phyloP scores from a whole-genome alignment of 30 jellyfish, hydroid and myxozoan genomes.

The Aurelia sp. region DNA sequence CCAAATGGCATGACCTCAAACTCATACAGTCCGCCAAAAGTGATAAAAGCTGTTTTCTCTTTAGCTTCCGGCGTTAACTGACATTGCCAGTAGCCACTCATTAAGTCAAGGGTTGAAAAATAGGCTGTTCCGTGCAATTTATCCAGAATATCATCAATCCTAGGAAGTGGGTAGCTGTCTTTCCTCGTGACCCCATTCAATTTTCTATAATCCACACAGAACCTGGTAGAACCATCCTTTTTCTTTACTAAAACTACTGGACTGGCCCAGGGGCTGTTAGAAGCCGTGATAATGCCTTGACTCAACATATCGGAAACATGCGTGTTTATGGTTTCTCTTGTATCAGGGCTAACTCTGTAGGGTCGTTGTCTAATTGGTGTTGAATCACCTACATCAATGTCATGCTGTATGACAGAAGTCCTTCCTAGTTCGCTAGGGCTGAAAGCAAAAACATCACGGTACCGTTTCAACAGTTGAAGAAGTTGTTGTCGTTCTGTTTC shows the following conservation, averaged over 20 bases:
- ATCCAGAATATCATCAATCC: conserved; percentile 19
- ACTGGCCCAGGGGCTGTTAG: conserved; percentile 52
- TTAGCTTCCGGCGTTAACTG: not conserved
- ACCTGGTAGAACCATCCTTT: conserved; percentile 34
- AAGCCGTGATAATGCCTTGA: conserved; percentile 42
- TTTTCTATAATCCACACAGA: not conserved
- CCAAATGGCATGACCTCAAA: too few relatives aligned
- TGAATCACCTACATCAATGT: too few relatives aligned
- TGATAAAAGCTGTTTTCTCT: too few relatives aligned
- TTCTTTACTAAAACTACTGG: conserved; percentile 55
- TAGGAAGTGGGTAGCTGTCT: conserved; percentile 49
- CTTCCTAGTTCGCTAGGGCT: too few relatives aligned
- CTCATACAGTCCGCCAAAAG: too few relatives aligned
- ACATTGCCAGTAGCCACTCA: conserved; percentile 51
- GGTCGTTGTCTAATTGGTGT: too few relatives aligned
- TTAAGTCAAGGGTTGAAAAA: conserved; percentile 43
- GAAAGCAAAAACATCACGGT: too few relatives aligned
- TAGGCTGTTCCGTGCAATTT: conserved; percentile 3
- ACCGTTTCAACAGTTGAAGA: too few relatives aligned
- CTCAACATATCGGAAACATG: conserved; percentile 39
- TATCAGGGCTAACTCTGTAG: too few relatives aligned
- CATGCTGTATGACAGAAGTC: too few relatives aligned
- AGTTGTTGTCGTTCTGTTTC: too few relatives aligned
- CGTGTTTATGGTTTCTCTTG: not conserved
- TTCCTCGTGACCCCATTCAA: conserved; percentile 33